Base-by-base conservation (phyloP, 2,113 vertebrate genomes). In the Cheilinus undulatus region DNA sequence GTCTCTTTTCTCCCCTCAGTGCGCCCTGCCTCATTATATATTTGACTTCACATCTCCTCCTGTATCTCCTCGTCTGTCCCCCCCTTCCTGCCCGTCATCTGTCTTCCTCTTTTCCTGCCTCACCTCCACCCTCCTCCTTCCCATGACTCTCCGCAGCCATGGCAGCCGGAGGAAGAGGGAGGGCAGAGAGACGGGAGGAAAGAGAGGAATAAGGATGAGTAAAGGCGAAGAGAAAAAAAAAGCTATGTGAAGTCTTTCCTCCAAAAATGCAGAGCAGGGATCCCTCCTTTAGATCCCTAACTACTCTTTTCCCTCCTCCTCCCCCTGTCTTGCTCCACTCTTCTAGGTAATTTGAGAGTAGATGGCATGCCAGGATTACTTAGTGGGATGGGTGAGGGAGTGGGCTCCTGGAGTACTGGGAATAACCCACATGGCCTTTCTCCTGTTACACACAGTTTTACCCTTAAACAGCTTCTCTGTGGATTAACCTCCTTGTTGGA, bases 351-450 rank as follows among this genome's bases (percentile, higher is more conserved):
- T 76, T 82, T 75, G 52, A 81, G 65, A 82, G 51, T 76, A 75
- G 80, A 84, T 84, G 78, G 77, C 83, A 76, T 86, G 83, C 78
- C 80, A 71, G 83, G 78, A 63, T 80, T 77, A 70, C 68, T 89
- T 78, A 69, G 59, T 32, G 57, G 73, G 45, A 75, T 82, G 48
- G 65, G 56, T 12, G 61, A 23, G 45, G 76, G 66, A 36, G 24
- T 56, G 67, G 70, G 42, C 62, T 74, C 42, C 54, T 51, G 67
- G 76, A 84, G 75, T 74, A 54, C 52, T 26, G 82, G 77, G 72
- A 73, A 70, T 56, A 75, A 64, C 73, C 65, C 65, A 40, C 59
- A 32, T 30, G 20, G 56, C 43, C 46, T 69, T 69, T 45, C 71
- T 82, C 76, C 50, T 2, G 22, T 67, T 75, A 46, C 79, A 49